phyloP scores from a whole-genome alignment of 2,888 invertebrate genomes.

The Siphlonurus alternatus region DNA sequence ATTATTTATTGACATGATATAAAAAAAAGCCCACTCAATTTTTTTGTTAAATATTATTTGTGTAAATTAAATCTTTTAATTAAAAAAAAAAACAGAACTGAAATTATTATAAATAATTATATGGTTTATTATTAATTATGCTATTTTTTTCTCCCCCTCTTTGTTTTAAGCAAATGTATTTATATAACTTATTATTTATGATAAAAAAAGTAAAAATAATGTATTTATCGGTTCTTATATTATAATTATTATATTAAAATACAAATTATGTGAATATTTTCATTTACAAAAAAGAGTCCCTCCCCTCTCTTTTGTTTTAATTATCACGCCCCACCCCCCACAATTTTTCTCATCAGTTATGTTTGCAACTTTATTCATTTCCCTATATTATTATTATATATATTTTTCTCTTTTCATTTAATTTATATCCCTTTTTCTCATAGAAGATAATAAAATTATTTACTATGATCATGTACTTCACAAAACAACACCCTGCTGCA shows the following conservation, averaged over 20 bases:
- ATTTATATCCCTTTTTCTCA: background rate
- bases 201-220: slow-evolving; percentile 5
- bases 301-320: background rate
- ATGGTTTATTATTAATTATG: background rate
- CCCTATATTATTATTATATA: no score
- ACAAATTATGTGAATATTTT: background rate
- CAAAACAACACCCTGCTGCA: no score
- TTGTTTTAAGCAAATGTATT: slow-evolving; percentile 2
- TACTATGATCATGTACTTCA: no score
- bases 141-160: background rate
- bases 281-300: background rate
- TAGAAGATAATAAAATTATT: no score
- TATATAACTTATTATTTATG: slow-evolving; percentile 11
- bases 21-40: background rate
- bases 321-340: background rate
- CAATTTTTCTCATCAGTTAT: background rate
- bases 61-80: slow-evolving; percentile 5
- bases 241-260: background rate
- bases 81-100: slow-evolving; percentile 2
- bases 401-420: background rate
- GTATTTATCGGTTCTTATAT: slow-evolving; percentile 10
- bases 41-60: background rate
- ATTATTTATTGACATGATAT: slow-evolving; percentile 5
- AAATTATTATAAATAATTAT: background rate
- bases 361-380: background rate